Conservation (phyloP, 2,797 vertebrate genomes). For the Momotus momota region DNA sequence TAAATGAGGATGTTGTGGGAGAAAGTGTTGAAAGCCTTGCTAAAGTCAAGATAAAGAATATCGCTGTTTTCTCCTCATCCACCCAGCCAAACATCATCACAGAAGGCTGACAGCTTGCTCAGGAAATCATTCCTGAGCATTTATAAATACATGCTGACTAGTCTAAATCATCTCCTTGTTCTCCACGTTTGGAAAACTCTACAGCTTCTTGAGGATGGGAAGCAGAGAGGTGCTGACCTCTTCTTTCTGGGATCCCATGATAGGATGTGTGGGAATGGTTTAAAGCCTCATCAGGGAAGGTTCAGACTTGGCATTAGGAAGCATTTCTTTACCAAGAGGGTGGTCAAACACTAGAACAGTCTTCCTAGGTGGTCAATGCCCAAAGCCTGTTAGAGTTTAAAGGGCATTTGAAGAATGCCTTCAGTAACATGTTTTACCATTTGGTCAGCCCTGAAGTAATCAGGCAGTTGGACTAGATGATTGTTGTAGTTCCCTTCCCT, state of each 20-base stretch:
- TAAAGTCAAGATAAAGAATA: not conserved
- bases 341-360: not conserved
- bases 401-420: not conserved
- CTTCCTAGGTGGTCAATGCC: fast-evolving
- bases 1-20: not conserved
- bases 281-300: too few relatives aligned
- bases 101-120: not conserved
- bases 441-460: not conserved
- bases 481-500: not conserved
- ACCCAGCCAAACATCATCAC: not conserved
- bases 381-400: not conserved
- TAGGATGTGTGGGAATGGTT: too few relatives aligned
- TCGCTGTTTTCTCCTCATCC: not conserved
- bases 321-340: not conserved
- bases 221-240: not conserved
- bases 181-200: not conserved
- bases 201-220: not conserved
- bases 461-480: not conserved
- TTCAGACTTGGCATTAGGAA: not conserved
- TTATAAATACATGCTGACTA: not conserved
- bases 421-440: not conserved
- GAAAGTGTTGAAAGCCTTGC: not conserved
- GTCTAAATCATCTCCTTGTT: not conserved
- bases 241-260: not conserved
- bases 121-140: not conserved